Base-by-base conservation (phyloP, 1,140 invertebrate genomes). In the Ephestia elutella region DNA sequence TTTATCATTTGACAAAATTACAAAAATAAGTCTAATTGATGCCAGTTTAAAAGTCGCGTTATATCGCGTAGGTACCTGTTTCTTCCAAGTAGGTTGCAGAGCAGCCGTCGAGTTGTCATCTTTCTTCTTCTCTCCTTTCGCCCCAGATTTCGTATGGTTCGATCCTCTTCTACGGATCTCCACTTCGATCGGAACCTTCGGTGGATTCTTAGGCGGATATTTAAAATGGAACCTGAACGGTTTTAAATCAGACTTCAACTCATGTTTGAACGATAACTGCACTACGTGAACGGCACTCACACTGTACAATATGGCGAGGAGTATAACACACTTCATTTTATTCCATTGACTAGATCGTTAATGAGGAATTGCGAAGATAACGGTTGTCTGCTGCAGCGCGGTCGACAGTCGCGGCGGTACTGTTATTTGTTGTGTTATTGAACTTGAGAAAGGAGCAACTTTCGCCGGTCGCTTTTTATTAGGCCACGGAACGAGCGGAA, bases 11-110 rank as follows among this genome's bases (percentile, higher is more conserved):
- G 21, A 25, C 21, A 25, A 25, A 3, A 2, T 3, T 7, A 25
- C 21, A 25, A 25, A 25, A 25, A 3, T 2, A 35, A 13, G 32
- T 5, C 3, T 2, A 5, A 9, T 13, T 35, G 8, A 44, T 44
- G 38, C 15, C 13, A 15, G 5, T 15, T 17, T 11, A 53, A 11
- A 25, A 53, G 2, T n/a, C 28, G n/a, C 20, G 17, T 18, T 10
- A 21, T 4, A 25, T 28, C 0, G 2, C 13, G 9, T 80, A 75
- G 81, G 72, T 68, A 93, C 93, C 89, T 93, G 92, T 78, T 95
- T 94, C 77, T 95, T 95, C 94, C 94, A 95, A 75, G 95, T 94
- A 1, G 94, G 94, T 15, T 44, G 38, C 38, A 15, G n/a, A 4
- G 15, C 10, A 15, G 38, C 38, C n/a, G 38, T 8, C 70, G 48